Base-by-base conservation (phyloP, 2,888 invertebrate species). In the Drosophila fulvimacula region DNA sequence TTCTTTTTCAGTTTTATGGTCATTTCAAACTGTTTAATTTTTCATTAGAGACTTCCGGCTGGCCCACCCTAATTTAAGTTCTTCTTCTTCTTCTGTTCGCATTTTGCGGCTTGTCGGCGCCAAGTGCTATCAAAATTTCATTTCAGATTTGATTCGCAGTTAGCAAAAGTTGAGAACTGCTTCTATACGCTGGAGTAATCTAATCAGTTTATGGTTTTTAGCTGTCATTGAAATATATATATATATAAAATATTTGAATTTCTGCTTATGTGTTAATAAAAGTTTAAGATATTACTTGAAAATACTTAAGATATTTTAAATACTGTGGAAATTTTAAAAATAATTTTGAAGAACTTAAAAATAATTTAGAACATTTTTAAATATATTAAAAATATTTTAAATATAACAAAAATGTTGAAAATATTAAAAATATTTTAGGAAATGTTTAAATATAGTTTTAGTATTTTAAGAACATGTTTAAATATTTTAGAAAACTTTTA, bases 21-120 rank as follows among this genome's bases (percentile, higher is more conserved):
- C 67, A 67, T 64, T 80, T 69, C 59, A 63, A 67, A 61, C 78
- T 78, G 70, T 78, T 83, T 67, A 83, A 88, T 88, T 85, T 83
- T 88, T 85, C 78, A 83, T 83, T 85, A 86, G 83, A 80, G 83
- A 85, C 75, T 85, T 88, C 36, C 32, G 19, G 13, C 52, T 17
- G n/a, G 42, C 42, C 49, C 65, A 52, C 24, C 66, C 60, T 59
- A 58, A 62, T 61, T 73, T 38, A 58, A 53, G 30, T 46, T 46
- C 38, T 55, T 34, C 21, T 7, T 41, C 21, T 7, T 41, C 38
- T 51, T 19, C 34, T 19, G 1, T 10, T 30, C 34, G 36, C 48
- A 10, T 42, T 51, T 58, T 53, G 63, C 51, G 53, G 42, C 60
- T 61, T 32, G 51, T 7, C 59, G 83, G 73, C 82, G 82, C 81